These are phyloP conservation scores for Halictus ligatus DNA, from an alignment of 2,888 invertebrate species.

Conservation along the genomic window DNA sequence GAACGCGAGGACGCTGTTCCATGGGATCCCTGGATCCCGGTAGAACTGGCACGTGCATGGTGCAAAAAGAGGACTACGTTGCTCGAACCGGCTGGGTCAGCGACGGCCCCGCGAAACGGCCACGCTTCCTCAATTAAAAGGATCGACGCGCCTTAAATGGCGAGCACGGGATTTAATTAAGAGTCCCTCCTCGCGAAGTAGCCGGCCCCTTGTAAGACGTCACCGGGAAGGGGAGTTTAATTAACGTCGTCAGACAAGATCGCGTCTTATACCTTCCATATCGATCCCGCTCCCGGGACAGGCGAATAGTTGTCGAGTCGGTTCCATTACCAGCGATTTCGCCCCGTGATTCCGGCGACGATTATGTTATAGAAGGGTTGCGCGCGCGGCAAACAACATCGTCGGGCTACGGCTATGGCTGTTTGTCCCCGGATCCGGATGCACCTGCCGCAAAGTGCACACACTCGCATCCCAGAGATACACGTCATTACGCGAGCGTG, in stretches of 20 bases:
- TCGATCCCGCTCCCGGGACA: not conserved
- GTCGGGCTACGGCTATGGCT: not conserved
- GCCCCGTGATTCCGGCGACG: not conserved
- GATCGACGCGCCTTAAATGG: slow-evolving; percentile 52
- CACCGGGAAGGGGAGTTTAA: slow-evolving; percentile 31
- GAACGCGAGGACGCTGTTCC: not conserved
- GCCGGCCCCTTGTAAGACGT: slow-evolving; percentile 27
- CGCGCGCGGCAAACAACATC: slow-evolving; percentile 3
- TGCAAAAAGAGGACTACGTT: not conserved
- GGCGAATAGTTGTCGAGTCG: not conserved
- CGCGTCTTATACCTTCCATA: not conserved
- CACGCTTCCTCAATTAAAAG: slow-evolving; percentile 55
- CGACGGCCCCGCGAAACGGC: slow-evolving; percentile 19
- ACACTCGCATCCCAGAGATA: slow-evolving; percentile 1
- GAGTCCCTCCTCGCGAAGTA: slow-evolving; percentile 18
- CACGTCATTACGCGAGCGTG: slow-evolving; percentile 31
- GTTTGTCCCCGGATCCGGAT: slow-evolving; percentile 50
- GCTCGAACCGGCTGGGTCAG: not conserved
- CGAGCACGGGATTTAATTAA: slow-evolving; percentile 56
- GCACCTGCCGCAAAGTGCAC: slow-evolving; percentile 53
- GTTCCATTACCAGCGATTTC: not conserved
- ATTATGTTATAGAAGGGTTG: not conserved
- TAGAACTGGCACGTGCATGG: not conserved
- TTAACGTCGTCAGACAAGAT: slow-evolving; percentile 31
- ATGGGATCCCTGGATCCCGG: not conserved